A percentile compares a stretch with the other conserved stretches of the same genome.
phyloP scores from a whole-genome alignment of 1,140 invertebrate genomes.

The Phymorhynchus buccinoides region DNA sequence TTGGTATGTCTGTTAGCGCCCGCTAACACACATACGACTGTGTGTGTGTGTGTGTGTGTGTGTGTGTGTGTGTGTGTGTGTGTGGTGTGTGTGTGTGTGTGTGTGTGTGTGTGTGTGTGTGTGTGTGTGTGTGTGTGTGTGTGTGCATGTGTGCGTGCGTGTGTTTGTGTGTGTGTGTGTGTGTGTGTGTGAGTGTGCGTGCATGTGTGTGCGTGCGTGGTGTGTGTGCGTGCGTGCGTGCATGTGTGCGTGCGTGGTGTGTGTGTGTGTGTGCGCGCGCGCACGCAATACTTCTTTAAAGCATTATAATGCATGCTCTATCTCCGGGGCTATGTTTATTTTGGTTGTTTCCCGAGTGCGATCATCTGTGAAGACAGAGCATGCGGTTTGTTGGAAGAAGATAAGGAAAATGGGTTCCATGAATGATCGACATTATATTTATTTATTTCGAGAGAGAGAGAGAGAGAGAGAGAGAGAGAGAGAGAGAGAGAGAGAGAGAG shows the following conservation, averaged over 20 bases:
- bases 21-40: neutral
- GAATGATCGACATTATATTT: no score
- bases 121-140: neutral
- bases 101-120: neutral
- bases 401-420: no score
- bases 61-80: neutral
- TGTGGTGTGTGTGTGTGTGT: neutral
- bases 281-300: no score
- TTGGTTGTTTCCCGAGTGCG: no score
- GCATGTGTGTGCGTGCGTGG: neutral
- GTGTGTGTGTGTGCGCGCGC: conserved; percentile 2
- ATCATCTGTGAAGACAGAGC: no score
- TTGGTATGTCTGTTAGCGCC: no score
- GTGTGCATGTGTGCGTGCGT: neutral
- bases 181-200: conserved; percentile 18
- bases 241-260: conserved; percentile 13
- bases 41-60: neutral
- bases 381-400: no score
- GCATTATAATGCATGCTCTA: no score
- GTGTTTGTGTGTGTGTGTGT: conserved; percentile 15
- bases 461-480: neutral
- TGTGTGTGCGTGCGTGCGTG: conserved; percentile 16
- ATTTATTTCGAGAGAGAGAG: no score
- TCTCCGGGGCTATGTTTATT: no score
- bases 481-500: neutral